Percentiles rank a stretch among this genome's conserved stretches.
Conservation (phyloP, 2,888 invertebrate genomes). For the Furcula furcula region DNA sequence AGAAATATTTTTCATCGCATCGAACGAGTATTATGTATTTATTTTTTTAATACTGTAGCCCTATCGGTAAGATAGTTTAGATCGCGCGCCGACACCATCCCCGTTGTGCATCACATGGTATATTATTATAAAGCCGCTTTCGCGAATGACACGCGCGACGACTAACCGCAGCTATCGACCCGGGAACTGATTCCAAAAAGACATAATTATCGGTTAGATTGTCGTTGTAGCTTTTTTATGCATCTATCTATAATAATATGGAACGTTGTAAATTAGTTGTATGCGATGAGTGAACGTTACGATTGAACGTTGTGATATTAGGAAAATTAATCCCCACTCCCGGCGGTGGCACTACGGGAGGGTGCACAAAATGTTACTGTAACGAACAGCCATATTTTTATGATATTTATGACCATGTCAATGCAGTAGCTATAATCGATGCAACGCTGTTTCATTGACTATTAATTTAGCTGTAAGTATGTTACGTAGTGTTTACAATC, state of each 20-base stretch:
- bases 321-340: slow-evolving; percentile 45
- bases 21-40: slow-evolving; percentile 60
- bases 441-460: slow-evolving; percentile 68
- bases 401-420: slow-evolving; percentile 53
- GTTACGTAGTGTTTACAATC: slow-evolving; percentile 70
- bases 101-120: slow-evolving; percentile 32
- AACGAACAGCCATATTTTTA: slow-evolving; percentile 75
- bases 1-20: slow-evolving; percentile 47
- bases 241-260: slow-evolving; percentile 27
- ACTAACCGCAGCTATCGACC: slow-evolving; percentile 22
- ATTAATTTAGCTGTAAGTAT: slow-evolving; percentile 73
- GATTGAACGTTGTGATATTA: slow-evolving; percentile 76
- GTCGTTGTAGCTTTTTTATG: slow-evolving; percentile 57
- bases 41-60: slow-evolving; percentile 59
- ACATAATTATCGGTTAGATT: slow-evolving; percentile 58
- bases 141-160: slow-evolving; percentile 24
- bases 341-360: slow-evolving; percentile 26
- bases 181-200: slow-evolving; percentile 44
- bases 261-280: slow-evolving; percentile 35
- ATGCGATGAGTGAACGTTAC: slow-evolving; percentile 59
- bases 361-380: slow-evolving; percentile 67
- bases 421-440: slow-evolving; percentile 46
- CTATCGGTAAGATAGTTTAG: slow-evolving; percentile 28
- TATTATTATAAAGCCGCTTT: slow-evolving; percentile 28
- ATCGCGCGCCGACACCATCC: slow-evolving; percentile 39